These are phyloP conservation scores for Pagetopsis macropterus DNA, from an alignment of 2,797 vertebrate species.

Conservation along the genomic window DNA sequence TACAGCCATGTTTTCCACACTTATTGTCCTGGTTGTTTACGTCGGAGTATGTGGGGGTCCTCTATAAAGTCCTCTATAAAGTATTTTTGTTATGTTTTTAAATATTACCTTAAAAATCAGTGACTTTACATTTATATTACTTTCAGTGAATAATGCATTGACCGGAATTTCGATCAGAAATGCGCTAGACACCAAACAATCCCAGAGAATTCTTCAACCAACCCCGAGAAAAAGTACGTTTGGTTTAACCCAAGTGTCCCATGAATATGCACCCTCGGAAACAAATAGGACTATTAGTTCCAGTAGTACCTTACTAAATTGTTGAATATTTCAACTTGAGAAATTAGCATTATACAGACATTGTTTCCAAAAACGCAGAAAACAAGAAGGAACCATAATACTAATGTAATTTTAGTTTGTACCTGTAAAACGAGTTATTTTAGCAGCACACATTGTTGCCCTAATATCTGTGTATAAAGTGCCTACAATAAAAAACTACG, in stretches of 20 bases:
- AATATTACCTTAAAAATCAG: fast-evolving
- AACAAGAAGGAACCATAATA: too few relatives aligned
- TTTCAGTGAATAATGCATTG: fast-evolving
- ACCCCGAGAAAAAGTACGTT: constrained; percentile 15
- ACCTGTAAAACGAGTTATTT: too few relatives aligned
- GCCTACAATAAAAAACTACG: too few relatives aligned
- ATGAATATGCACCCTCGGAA: constrained; percentile 34
- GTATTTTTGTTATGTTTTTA: fast-evolving
- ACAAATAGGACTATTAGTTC: constrained; percentile 44
- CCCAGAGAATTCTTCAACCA: fast-evolving
- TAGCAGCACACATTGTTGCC: too few relatives aligned
- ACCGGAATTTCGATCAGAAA: fast-evolving
- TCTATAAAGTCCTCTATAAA: fast-evolving
- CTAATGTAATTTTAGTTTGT: too few relatives aligned
- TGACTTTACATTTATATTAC: fast-evolving
- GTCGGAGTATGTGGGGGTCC: background rate
- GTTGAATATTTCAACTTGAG: too few relatives aligned
- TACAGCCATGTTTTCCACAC: constrained; percentile 56
- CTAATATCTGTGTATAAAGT: too few relatives aligned
- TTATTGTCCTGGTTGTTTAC: constrained; percentile 56
- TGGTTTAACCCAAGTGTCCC: constrained; percentile 65
- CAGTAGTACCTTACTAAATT: constrained; percentile 4
- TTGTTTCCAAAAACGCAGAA: background rate
- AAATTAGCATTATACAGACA: background rate
- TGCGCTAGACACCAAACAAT: fast-evolving